Percentiles rank a stretch among this genome's conserved stretches.
Conservation (phyloP, 2,888 invertebrate species). For the Agrotis puta region DNA sequence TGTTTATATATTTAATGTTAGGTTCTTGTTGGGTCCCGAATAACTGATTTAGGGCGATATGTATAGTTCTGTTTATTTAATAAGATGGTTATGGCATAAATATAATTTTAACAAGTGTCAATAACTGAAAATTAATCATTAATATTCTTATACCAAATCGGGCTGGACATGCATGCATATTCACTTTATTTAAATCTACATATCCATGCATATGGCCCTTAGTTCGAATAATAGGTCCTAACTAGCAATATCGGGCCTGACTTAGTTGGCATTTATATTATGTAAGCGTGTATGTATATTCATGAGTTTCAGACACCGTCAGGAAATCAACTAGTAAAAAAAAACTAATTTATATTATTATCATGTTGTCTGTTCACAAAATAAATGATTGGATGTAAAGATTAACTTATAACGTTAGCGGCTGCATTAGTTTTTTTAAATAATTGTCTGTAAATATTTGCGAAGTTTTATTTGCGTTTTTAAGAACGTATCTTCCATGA, state of each 20-base stretch:
- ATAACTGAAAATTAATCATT: neutral
- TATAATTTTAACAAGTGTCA: constrained; percentile 8
- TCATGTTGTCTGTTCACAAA: constrained; percentile 67
- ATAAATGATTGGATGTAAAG: constrained; percentile 56
- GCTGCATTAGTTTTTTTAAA: constrained; percentile 52
- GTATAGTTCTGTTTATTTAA: constrained; percentile 17
- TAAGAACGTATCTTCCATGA: constrained; percentile 61
- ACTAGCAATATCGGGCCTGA: constrained; percentile 60
- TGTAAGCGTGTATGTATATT: constrained; percentile 68
- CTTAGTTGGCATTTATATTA: constrained; percentile 78
- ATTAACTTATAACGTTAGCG: constrained; percentile 42
- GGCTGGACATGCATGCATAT: neutral
- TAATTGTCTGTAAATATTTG: constrained; percentile 59
- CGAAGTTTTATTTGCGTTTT: constrained; percentile 45
- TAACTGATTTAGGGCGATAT: constrained; percentile 36
- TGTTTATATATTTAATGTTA: constrained; percentile 54
- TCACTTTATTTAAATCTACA: neutral
- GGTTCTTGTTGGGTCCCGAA: constrained; percentile 55
- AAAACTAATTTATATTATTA: constrained; percentile 44
- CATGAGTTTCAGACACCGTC: constrained; percentile 51
- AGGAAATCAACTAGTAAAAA: constrained; percentile 62
- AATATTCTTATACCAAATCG: constrained; percentile 9
- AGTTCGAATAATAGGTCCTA: constrained; percentile 42
- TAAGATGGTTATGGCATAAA: neutral
- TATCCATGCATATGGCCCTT: constrained; percentile 40